A percentile compares a stretch with the other conserved stretches of the same genome.
These are phyloP conservation scores for Choreutis nemorana DNA, from an alignment of 2,888 invertebrate genomes.

Conservation along the genomic window DNA sequence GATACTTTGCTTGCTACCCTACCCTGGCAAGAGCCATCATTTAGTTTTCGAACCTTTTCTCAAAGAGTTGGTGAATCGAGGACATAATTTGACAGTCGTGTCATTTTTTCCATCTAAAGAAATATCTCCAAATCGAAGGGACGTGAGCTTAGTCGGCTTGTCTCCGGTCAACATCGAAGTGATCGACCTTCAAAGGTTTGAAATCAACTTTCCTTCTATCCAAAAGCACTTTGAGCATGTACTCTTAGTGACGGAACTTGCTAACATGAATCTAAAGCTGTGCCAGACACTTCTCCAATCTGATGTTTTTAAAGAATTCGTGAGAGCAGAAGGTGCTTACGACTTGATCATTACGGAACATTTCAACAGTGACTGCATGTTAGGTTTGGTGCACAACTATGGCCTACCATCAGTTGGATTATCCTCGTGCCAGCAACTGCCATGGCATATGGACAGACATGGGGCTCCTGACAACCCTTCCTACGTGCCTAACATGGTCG, in stretches of 20 bases:
- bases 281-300: conserved; percentile 28
- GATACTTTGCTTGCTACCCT: conserved; percentile 46
- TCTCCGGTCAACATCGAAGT: conserved; percentile 23
- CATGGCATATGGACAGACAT: conserved; percentile 37
- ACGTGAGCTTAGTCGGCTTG: conserved; percentile 26
- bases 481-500: conserved; percentile 32
- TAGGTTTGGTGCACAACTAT: conserved; percentile 44
- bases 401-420: conserved; percentile 40
- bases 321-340: conserved; percentile 30
- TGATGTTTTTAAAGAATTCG: conserved; percentile 25
- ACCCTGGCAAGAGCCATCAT: conserved; percentile 57
- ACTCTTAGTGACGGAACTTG: conserved; percentile 14
- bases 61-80: conserved; percentile 36
- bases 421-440: conserved; percentile 35
- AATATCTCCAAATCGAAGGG: conserved; percentile 18
- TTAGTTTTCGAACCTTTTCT: conserved; percentile 51
- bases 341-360: conserved; percentile 54
- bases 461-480: conserved; percentile 45
- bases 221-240: conserved; percentile 17
- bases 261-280: conserved; percentile 17
- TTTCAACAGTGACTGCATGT: conserved; percentile 56
- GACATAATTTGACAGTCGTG: conserved; percentile 52
- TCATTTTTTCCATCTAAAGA: conserved; percentile 39
- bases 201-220: conserved; percentile 17
- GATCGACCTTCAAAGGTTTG: conserved; percentile 20